Evolutionary conservation across 2,113 vertebrate species (phyloP).

Genomic region (Clarias magur): DNA sequence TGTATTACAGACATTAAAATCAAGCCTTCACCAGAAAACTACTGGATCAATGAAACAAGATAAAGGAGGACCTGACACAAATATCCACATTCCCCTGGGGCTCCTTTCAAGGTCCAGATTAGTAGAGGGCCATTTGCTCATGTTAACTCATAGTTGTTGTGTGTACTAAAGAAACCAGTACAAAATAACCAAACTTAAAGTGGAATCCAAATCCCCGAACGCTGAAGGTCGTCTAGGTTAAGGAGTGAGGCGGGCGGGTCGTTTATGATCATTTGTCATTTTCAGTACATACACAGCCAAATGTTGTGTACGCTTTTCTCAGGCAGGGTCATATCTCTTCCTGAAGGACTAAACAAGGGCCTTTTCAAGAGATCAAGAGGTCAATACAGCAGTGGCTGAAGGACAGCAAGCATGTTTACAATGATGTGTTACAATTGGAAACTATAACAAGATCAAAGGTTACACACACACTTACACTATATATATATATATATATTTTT

Average conservation of each 20-base stretch:
- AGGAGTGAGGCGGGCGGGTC: conserved; percentile 40
- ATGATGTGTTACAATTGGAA: background rate
- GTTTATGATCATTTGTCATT: conserved; percentile 36
- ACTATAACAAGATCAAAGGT: background rate
- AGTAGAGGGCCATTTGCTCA: conserved; percentile 39
- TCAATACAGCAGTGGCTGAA: conserved; percentile 23
- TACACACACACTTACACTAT: background rate
- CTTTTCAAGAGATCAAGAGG: conserved; percentile 34
- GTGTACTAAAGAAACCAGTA: conserved; percentile 28
- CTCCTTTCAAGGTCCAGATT: conserved; percentile 50
- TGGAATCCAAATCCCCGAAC: conserved; percentile 37
- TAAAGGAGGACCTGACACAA: conserved; percentile 39
- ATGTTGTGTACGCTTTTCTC: conserved; percentile 40
- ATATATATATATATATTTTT: background rate
- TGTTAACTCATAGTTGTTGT: conserved; percentile 32
- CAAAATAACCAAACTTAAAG: conserved; percentile 48
- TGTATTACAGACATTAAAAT: background rate
- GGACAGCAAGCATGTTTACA: conserved; percentile 14
- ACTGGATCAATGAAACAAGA: conserved; percentile 48
- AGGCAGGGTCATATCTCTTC: conserved; percentile 14
- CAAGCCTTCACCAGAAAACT: conserved; percentile 17
- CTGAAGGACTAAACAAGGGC: conserved; percentile 28
- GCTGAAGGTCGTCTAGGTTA: conserved; percentile 42
- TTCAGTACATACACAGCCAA: conserved; percentile 39
- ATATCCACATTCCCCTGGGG: conserved; percentile 36